Conservation (phyloP, 2,888 invertebrate species). For the Tanytarsus gracilentus region DNA sequence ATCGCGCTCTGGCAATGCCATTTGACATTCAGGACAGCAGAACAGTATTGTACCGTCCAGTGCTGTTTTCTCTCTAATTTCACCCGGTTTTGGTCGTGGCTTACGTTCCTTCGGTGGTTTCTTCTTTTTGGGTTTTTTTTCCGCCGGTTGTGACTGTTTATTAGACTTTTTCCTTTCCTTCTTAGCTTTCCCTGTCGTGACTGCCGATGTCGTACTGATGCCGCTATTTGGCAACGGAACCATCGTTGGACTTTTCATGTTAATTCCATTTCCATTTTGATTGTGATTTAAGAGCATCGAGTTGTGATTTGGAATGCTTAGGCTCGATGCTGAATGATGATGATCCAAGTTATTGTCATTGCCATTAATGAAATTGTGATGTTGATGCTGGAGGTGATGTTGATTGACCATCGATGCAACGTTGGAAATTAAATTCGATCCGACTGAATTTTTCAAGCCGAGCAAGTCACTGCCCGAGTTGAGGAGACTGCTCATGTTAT, state of each 20-base stretch:
- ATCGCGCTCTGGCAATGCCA: constrained; percentile 80
- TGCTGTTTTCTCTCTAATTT: constrained; percentile 49
- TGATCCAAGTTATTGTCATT: constrained; percentile 26
- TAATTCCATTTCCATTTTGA: constrained; percentile 8
- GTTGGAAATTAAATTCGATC: constrained; percentile 37
- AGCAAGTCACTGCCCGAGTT: constrained; percentile 40
- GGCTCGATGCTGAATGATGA: constrained; percentile 17
- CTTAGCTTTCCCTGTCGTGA: neutral
- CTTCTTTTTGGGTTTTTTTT: constrained; percentile 19
- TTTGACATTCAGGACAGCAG: constrained; percentile 81
- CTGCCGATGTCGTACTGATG: neutral
- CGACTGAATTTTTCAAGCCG: constrained; percentile 38
- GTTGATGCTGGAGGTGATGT: constrained; percentile 30
- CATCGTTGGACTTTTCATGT: constrained; percentile 20
- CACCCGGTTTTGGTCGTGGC: constrained; percentile 58
- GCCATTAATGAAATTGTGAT: constrained; percentile 29
- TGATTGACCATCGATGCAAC: constrained; percentile 35
- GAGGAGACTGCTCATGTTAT: constrained; percentile 35
- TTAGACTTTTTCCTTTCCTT: constrained; percentile 21
- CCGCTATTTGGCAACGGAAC: constrained; percentile 4
- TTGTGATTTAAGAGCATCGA: constrained; percentile 15
- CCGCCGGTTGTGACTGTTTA: constrained; percentile 11
- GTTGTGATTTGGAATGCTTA: constrained; percentile 26
- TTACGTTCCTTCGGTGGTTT: constrained; percentile 59
- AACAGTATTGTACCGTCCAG: constrained; percentile 74